phyloP scores from a whole-genome alignment of 2,113 vertebrate species.

The Progne subis region DNA sequence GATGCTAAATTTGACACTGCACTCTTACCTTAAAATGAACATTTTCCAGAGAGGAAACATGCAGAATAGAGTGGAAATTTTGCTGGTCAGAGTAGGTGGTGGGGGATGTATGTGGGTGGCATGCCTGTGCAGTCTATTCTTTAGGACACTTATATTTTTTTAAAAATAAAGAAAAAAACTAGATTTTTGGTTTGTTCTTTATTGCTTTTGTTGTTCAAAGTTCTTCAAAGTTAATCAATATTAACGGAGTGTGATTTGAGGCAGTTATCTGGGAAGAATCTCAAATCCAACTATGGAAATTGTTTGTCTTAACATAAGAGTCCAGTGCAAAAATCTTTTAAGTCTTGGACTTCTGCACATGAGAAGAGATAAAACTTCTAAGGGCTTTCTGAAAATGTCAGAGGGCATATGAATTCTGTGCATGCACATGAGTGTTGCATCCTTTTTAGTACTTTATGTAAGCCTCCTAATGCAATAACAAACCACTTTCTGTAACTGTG shows the following conservation, averaged over 20 bases:
- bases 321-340: background rate
- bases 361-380: background rate
- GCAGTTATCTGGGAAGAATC: background rate
- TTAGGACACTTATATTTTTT: background rate
- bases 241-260: background rate
- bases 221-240: background rate
- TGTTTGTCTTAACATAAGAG: background rate
- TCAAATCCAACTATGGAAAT: background rate
- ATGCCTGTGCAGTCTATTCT: background rate
- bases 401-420: background rate
- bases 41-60: background rate
- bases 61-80: background rate
- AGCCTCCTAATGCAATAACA: background rate
- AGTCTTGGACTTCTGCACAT: background rate
- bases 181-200: background rate
- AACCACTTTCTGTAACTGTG: background rate
- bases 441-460: background rate
- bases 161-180: background rate
- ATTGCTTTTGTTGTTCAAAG: background rate
- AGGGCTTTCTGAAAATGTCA: background rate
- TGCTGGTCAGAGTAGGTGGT: background rate
- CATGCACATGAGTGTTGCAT: background rate
- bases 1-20: background rate
- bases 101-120: background rate
- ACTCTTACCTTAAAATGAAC: background rate